Conservation (phyloP, 2,113 vertebrate genomes). For the Microtus oregoni region DNA sequence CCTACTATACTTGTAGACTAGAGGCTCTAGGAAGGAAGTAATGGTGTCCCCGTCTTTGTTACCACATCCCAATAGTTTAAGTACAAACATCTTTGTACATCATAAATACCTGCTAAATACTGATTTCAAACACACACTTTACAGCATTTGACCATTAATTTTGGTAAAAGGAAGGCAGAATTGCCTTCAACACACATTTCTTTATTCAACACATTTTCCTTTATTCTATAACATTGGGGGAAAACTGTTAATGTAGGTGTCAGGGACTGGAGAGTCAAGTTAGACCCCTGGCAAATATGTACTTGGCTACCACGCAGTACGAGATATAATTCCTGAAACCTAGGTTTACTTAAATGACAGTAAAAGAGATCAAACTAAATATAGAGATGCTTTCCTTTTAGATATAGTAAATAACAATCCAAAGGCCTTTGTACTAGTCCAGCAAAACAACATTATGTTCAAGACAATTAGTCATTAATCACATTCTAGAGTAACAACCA, state of each 20-base stretch:
- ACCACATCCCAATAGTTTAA: background rate
- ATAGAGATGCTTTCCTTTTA: slow-evolving; percentile 52
- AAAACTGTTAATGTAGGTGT: background rate
- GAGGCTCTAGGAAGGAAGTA: background rate
- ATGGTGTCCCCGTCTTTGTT: background rate
- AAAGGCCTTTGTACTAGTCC: slow-evolving; percentile 52
- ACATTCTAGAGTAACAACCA: slow-evolving; percentile 49
- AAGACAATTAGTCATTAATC: slow-evolving; percentile 64
- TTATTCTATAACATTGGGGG: background rate
- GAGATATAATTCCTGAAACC: background rate
- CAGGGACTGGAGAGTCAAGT: background rate
- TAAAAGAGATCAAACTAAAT: slow-evolving; percentile 20
- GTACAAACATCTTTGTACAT: background rate
- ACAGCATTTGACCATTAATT: background rate
- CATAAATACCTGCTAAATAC: background rate
- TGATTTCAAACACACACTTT: background rate
- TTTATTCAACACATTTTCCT: background rate
- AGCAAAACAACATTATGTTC: slow-evolving; percentile 40
- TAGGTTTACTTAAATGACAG: slow-evolving; percentile 33
- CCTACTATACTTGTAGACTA: background rate
- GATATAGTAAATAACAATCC: slow-evolving; percentile 18
- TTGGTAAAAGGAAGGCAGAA: background rate
- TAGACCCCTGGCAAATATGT: background rate
- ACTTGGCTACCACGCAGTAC: background rate
- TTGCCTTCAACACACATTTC: background rate